Percentiles rank a stretch among this genome's conserved stretches.
Conservation (phyloP, 2,888 invertebrate species). For the Xylophagus ater region DNA sequence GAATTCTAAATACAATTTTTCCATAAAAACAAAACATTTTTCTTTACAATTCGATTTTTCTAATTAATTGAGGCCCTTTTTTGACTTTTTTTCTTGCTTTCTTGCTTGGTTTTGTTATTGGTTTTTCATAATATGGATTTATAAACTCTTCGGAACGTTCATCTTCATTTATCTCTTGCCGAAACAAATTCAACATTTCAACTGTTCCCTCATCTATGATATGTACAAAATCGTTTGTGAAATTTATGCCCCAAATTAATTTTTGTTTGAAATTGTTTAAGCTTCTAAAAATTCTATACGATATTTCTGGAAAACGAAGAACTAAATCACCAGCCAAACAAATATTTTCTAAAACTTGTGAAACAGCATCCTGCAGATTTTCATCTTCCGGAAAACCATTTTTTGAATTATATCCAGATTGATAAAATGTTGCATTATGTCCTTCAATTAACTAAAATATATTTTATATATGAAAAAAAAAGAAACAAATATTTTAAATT, state of each 20-base stretch:
- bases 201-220: slow-evolving; percentile 19
- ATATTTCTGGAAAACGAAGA: slow-evolving; percentile 23
- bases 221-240: slow-evolving; percentile 18
- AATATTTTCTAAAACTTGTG: slow-evolving; percentile 18
- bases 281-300: slow-evolving; percentile 18
- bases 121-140: slow-evolving; percentile 12
- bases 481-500: neutral
- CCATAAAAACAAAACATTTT: neutral
- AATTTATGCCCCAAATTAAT: slow-evolving; percentile 21
- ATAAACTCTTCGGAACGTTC: slow-evolving; percentile 16
- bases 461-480: too few relatives aligned
- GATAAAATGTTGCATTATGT: slow-evolving; percentile 18
- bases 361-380: slow-evolving; percentile 18
- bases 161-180: slow-evolving; percentile 21
- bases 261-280: slow-evolving; percentile 17
- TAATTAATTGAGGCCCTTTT: slow-evolving; percentile 14
- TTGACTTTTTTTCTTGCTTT: slow-evolving; percentile 14
- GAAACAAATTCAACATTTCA: slow-evolving; percentile 19
- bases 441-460: slow-evolving; percentile 19
- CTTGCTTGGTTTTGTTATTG: neutral
- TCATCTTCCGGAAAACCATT: slow-evolving; percentile 19
- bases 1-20: neutral
- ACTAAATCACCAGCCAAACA: slow-evolving; percentile 19
- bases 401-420: slow-evolving; percentile 13
- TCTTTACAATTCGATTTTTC: slow-evolving; percentile 10